Evolutionary conservation across 1,140 invertebrate species (phyloP).

Genomic region (Ericerus pela): DNA sequence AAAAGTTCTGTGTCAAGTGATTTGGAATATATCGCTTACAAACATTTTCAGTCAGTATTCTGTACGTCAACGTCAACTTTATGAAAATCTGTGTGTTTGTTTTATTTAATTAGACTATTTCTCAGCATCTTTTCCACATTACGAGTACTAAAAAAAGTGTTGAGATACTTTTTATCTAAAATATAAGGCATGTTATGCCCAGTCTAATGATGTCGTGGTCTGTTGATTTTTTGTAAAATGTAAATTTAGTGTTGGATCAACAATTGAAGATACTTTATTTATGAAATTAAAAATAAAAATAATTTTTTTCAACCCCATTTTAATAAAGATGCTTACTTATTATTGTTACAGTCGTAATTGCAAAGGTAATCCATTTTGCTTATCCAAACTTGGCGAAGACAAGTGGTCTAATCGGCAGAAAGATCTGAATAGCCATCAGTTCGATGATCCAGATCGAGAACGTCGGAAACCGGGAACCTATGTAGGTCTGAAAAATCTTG

Average conservation of each 20-base stretch:
- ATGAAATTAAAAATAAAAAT: not conserved
- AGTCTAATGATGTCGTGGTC: not conserved
- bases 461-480: conserved; percentile 35
- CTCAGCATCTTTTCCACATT: too few species aligned
- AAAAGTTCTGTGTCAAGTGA: too few species aligned
- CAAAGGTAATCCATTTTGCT: conserved; percentile 46
- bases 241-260: not conserved
- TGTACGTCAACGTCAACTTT: too few species aligned
- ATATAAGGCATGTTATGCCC: not conserved
- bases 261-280: not conserved
- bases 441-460: conserved; percentile 38
- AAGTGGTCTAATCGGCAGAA: conserved; percentile 34
- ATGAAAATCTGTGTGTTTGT: too few species aligned
- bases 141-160: too few species aligned
- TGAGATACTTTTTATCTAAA: not conserved
- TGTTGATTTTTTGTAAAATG: not conserved
- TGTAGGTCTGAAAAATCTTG: conserved; percentile 53
- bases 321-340: not conserved
- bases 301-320: not conserved
- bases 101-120: too few species aligned
- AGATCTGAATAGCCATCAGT: conserved; percentile 29
- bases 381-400: conserved; percentile 45
- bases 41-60: too few species aligned
- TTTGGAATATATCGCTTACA: too few species aligned
- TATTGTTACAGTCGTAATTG: conserved; percentile 42